phyloP scores from a whole-genome alignment of 2,888 invertebrate species.

The Hirtodrosophila alboralis region DNA sequence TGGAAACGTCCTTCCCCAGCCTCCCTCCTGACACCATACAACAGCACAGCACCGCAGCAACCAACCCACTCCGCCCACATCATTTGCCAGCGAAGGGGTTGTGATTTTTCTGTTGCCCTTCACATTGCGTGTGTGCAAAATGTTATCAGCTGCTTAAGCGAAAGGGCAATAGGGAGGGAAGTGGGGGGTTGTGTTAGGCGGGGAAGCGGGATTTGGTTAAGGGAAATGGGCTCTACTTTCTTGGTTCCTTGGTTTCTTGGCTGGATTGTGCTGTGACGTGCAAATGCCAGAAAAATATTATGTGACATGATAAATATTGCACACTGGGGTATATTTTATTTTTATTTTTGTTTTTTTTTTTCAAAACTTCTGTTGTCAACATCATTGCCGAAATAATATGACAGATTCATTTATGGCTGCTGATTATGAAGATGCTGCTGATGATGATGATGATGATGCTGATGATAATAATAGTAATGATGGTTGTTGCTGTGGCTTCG shows the following conservation, averaged over 20 bases:
- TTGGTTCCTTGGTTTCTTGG: constrained; percentile 8
- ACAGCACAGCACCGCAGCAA: neutral
- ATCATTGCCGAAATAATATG: constrained; percentile 80
- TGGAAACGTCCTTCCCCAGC: constrained; percentile 22
- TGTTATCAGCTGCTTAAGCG: constrained; percentile 73
- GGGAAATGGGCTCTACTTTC: constrained; percentile 10
- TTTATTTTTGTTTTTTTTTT: constrained; percentile 17
- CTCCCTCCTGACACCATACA: neutral
- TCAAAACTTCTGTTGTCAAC: constrained; percentile 57
- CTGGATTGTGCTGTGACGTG: constrained; percentile 61
- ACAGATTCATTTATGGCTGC: constrained; percentile 75
- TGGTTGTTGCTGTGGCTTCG: constrained; percentile 36
- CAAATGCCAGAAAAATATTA: constrained; percentile 82
- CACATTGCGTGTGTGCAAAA: constrained; percentile 47
- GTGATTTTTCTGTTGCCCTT: constrained; percentile 55
- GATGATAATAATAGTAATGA: too few relatives aligned
- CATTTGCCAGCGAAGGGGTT: constrained; percentile 69
- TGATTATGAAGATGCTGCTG: constrained; percentile 39
- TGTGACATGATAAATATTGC: constrained; percentile 80
- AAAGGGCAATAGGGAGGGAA: constrained; percentile 20
- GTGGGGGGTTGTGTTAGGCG: constrained; percentile 4
- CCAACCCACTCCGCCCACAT: constrained; percentile 63
- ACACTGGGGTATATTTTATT: constrained; percentile 65
- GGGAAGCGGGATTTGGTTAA: constrained; percentile 1
- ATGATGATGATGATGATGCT: constrained; percentile 4